Percentiles rank a stretch among this genome's conserved stretches.
Conservation (phyloP, 2,113 vertebrate species). For the Campylomormyrus tamandua region DNA sequence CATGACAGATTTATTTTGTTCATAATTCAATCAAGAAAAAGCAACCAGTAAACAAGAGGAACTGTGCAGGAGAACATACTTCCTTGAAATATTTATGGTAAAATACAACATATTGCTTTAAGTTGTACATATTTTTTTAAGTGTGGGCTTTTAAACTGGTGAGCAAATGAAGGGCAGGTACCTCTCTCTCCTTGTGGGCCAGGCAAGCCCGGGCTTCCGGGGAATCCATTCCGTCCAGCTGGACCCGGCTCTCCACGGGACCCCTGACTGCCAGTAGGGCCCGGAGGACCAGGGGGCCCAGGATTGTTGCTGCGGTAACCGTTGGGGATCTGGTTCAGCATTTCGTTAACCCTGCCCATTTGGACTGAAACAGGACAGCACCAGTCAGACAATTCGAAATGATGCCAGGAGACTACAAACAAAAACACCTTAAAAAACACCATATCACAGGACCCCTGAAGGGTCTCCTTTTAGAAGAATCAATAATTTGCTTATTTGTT, state of each 20-base stretch:
- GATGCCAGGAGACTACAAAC: not conserved
- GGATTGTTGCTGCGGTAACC: slow-evolving; percentile 76
- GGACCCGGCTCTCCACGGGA: slow-evolving; percentile 79
- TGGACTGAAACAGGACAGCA: slow-evolving; percentile 62
- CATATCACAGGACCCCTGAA: not conserved
- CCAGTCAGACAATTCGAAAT: not conserved
- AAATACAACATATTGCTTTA: not conserved
- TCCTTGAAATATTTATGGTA: not conserved
- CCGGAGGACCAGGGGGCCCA: slow-evolving; percentile 79
- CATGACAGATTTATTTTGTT: slow-evolving; percentile 7
- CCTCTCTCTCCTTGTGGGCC: slow-evolving; percentile 86
- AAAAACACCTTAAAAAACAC: not conserved
- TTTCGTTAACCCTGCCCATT: slow-evolving; percentile 83
- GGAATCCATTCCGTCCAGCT: slow-evolving; percentile 80
- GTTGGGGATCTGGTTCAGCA: slow-evolving; percentile 92
- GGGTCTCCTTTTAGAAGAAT: not conserved
- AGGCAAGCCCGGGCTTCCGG: slow-evolving; percentile 76
- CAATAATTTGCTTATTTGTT: not conserved
- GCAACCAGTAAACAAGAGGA: not conserved
- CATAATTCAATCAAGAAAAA: not conserved
- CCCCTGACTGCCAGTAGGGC: slow-evolving; percentile 69
- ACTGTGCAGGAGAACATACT: not conserved
- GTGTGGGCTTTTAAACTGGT: not conserved
- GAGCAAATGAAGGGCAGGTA: slow-evolving; percentile 30
- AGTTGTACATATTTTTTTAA: not conserved